A percentile compares a stretch with the other conserved stretches of the same genome.
These are phyloP conservation scores for Hippopotamyrus pictus DNA, from an alignment of 2,797 vertebrate species.

Conservation along the genomic window DNA sequence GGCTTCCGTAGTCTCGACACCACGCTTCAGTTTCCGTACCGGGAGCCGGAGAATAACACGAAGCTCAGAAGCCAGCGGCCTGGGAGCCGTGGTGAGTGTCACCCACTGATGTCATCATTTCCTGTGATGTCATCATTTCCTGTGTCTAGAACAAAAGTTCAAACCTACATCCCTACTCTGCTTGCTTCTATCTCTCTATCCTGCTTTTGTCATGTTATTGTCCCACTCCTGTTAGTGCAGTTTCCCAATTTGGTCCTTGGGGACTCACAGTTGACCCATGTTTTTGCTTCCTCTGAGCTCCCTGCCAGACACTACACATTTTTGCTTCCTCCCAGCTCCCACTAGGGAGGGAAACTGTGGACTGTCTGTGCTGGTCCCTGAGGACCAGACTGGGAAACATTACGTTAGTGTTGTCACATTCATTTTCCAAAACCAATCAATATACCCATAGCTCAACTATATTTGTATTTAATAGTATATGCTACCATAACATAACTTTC, in stretches of 20 bases:
- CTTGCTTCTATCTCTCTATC: neutral
- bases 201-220: neutral
- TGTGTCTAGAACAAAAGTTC: neutral
- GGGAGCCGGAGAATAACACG: slow-evolving; percentile 63
- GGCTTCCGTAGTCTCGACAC: slow-evolving; percentile 89
- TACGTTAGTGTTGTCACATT: neutral
- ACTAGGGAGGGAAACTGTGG: neutral
- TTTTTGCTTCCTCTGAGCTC: neutral
- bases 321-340: neutral
- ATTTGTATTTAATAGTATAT: neutral
- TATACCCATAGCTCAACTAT: neutral
- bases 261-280: neutral
- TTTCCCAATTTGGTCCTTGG: neutral
- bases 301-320: neutral
- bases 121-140: neutral
- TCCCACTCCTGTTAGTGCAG: neutral
- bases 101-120: neutral
- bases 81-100: slow-evolving; percentile 69
- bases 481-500: neutral
- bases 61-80: slow-evolving; percentile 61
- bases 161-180: neutral
- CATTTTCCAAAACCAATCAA: neutral
- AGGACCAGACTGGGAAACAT: neutral
- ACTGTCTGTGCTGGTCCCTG: neutral
- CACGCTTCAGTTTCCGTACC: slow-evolving; percentile 79